Evolutionary conservation across 2,888 invertebrate genomes (phyloP), one percentile per base, ranked within the genome.

Genomic region (Caenorhabditis parvicauda): DNA sequence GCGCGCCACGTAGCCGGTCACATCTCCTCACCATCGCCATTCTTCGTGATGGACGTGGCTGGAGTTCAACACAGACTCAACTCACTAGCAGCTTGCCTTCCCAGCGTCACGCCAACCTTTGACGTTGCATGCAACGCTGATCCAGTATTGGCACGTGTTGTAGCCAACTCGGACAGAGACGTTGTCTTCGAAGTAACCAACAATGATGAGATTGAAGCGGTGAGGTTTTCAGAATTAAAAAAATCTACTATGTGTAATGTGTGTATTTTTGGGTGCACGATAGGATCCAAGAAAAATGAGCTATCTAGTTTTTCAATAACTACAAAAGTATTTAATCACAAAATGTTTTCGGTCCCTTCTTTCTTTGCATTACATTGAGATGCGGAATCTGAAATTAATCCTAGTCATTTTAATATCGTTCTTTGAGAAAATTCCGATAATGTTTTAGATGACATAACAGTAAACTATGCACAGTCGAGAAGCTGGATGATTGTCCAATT

Each of bases 91-190:
- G 84, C 87, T 65, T 86, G 87, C 61, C 85, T 96, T 29, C 75
- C 79, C 9, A 65, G 76, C 14, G 66, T 80, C 25, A 52, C 49
- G 2, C 73, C 77, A 1, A 72, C 48, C 58, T 80, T 77, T 56
- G 92, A 96, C 75, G 92, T 98, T 63, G 95, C 96, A 83, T 96
- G 96, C 85, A 96, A 98, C 84, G 91, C 93, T 80, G 89, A 89
- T 82, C 86, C 87, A 52, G 84, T 88, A 67, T 87, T 98, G n/a
- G 64, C 66, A 17, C 61, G 64, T 32, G 57, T 76, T 37, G 54
- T 77, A n/a, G 74, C 76, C 19, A 63, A 68, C 46, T 47, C 90
- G 32, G 50, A 54, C 70, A n/a, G n/a, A n/a, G 95, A 94, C 41
- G 86, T 89, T 39, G 89, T 90, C 64, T 98, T 98, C 84, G 96